These are phyloP conservation scores for Stercorarius parasiticus DNA, from an alignment of 2,113 vertebrate species.

Conservation along the genomic window DNA sequence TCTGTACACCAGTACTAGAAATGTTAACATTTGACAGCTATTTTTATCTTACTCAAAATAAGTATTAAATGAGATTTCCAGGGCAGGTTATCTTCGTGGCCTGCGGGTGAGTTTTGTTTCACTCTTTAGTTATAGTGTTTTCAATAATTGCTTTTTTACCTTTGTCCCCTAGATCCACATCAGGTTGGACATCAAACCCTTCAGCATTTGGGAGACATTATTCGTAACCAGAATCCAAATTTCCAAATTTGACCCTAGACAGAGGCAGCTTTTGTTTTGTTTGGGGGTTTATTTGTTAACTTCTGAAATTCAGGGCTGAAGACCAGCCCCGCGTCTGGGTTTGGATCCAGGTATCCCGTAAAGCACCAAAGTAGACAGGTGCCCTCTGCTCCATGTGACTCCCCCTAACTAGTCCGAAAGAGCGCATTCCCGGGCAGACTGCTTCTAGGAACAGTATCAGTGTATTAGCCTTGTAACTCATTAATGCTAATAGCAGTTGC, in stretches of 20 bases:
- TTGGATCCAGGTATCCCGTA: background rate
- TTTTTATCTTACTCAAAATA: background rate
- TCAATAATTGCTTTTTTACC: background rate
- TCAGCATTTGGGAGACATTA: background rate
- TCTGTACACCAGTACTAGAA: background rate
- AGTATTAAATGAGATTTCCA: background rate
- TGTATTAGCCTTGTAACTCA: background rate
- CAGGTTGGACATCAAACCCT: background rate
- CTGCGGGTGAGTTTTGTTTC: background rate
- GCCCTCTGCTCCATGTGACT: background rate
- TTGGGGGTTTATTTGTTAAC: no score
- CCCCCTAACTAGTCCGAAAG: background rate
- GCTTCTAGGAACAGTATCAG: constrained; percentile 49
- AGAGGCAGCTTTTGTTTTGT: background rate
- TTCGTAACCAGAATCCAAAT: background rate
- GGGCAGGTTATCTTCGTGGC: background rate
- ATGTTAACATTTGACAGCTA: background rate
- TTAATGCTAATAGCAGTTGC: constrained; percentile 61
- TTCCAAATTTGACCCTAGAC: background rate
- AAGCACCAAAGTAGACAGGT: background rate
- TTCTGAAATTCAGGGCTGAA: background rate
- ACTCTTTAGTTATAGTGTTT: background rate
- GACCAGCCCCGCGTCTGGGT: background rate
- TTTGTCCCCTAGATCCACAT: background rate
- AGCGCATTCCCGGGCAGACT: background rate